These are phyloP conservation scores for Troides helena DNA, from an alignment of 2,888 invertebrate species.

Conservation along the genomic window DNA sequence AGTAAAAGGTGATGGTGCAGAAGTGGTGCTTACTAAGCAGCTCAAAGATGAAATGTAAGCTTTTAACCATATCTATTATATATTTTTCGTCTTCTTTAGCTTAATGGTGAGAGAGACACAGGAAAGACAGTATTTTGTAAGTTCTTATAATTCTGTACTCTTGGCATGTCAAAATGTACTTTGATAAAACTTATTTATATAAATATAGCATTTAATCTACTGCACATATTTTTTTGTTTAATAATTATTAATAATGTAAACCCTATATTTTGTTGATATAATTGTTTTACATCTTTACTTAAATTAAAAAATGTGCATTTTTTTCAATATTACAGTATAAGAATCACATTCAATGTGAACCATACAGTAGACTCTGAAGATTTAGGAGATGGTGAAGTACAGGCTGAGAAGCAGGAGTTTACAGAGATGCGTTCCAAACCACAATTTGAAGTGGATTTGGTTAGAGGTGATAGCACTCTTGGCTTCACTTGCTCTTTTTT, in stretches of 20 bases:
- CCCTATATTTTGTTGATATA: no score
- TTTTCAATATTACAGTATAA: slow-evolving; percentile 46
- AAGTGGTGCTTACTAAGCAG: slow-evolving; percentile 90
- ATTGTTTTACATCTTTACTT: no score
- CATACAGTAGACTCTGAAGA: slow-evolving; percentile 95
- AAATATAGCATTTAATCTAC: no score
- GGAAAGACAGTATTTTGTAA: no score
- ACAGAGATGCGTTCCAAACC: slow-evolving; percentile 95
- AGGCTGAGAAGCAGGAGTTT: slow-evolving; percentile 85
- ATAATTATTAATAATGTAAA: no score
- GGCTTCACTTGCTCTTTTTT: slow-evolving; percentile 93
- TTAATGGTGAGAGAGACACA: no score
- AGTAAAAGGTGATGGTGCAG: slow-evolving; percentile 89
- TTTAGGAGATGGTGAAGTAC: slow-evolving; percentile 82
- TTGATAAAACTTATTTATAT: no score
- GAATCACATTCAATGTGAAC: slow-evolving; percentile 91
- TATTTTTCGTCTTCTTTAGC: no score
- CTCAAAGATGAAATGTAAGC: slow-evolving; percentile 85
- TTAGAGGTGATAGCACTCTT: slow-evolving; percentile 87
- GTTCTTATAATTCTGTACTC: no score
- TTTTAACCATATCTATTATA: neutral
- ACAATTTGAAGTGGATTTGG: slow-evolving; percentile 92
- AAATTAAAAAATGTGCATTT: no score
- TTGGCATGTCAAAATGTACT: no score
- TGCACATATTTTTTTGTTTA: no score